A percentile compares a stretch with the other conserved stretches of the same genome.
Evolutionary conservation across 35 echinoderm and acorn worm genomes (phyloP).

Genomic region (Nesometra sesokonis): DNA sequence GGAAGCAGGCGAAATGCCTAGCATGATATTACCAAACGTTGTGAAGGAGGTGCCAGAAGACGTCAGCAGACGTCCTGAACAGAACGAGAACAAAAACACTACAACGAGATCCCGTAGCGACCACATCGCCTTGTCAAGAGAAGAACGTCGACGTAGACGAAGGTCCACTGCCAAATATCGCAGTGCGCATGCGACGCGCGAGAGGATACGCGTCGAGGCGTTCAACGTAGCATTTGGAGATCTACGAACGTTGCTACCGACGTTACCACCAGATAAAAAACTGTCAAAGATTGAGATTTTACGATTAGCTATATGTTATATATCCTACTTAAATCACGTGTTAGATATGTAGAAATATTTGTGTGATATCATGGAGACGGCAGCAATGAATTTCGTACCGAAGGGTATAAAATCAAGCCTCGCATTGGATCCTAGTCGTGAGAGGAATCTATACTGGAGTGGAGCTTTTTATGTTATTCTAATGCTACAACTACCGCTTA

Average conservation of each 20-base stretch:
- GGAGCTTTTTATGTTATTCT: too few relatives aligned
- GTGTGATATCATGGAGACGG: too few relatives aligned
- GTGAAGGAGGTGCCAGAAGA: not conserved
- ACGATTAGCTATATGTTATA: constrained; percentile 88
- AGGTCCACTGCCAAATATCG: constrained; percentile 83
- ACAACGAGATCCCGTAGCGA: not conserved
- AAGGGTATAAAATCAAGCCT: too few relatives aligned
- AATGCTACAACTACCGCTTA: too few relatives aligned
- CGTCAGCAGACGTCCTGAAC: not conserved
- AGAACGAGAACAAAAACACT: not conserved
- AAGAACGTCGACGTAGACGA: constrained; percentile 65
- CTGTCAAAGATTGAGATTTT: constrained; percentile 94
- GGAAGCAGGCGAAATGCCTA: not conserved
- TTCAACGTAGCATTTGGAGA: constrained; percentile 91
- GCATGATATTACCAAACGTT: not conserved
- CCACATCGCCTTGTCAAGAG: constrained; percentile 22
- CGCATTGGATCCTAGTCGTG: too few relatives aligned
- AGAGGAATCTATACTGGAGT: too few relatives aligned
- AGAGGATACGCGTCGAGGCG: constrained; percentile 75
- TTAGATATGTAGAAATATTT: constrained; percentile 54
- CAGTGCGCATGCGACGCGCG: constrained; percentile 85
- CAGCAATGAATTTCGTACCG: too few relatives aligned
- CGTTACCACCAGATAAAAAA: constrained; percentile 88
- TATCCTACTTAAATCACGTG: constrained; percentile 91
- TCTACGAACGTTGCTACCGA: constrained; percentile 67